Base-by-base conservation (phyloP, 2,888 invertebrate genomes). In the Trachelus iudaicus region DNA sequence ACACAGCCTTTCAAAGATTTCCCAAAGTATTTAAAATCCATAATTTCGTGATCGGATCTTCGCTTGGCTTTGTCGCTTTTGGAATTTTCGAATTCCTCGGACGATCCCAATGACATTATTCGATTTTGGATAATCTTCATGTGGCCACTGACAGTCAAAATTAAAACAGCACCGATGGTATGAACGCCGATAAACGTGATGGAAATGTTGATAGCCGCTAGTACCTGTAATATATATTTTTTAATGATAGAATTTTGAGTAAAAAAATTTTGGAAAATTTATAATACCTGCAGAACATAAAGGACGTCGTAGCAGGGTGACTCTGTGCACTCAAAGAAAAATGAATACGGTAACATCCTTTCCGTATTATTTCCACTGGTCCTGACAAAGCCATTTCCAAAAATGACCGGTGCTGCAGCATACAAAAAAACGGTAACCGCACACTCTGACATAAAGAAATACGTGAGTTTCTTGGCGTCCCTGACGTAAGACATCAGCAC, bases 281-380 rank as follows among this genome's bases (percentile, higher is more conserved):
- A 35, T 3, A 77, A 31, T 12, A 86, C 69, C 75, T 87, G 85
- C 15, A 81, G 1, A 3, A 77, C 30, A 68, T 82, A 85, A n/a
- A 75, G 78, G 0, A 85, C 76, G 69, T 86, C 85, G 69, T 84
- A 87, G 79, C 81, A 85, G 0, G 87, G 87, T 0, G 85, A 79
- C 1, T 76, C 73, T 0, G 82, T 69, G 2, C 84, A 73, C 6
- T 84, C 77, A 2, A 83, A 15, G 4, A 79, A 12, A 69, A 84
- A 84, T 11, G 79, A 79, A 56, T 85, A 85, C 0, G 87, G 87
- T 34, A 87, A 75, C 9, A 15, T 78, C 69, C 84, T 81, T 3
- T 73, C 75, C 31, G 79, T 11, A 12, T 80, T 76, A 9, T 81
- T 81, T 1, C 78, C 78, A 75, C 81, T 79, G n/a, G 34, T 73